Evolutionary conservation across 2,113 vertebrate genomes (phyloP), one percentile per base, ranked within the genome.

Genomic region (Anas platyrhynchos): DNA sequence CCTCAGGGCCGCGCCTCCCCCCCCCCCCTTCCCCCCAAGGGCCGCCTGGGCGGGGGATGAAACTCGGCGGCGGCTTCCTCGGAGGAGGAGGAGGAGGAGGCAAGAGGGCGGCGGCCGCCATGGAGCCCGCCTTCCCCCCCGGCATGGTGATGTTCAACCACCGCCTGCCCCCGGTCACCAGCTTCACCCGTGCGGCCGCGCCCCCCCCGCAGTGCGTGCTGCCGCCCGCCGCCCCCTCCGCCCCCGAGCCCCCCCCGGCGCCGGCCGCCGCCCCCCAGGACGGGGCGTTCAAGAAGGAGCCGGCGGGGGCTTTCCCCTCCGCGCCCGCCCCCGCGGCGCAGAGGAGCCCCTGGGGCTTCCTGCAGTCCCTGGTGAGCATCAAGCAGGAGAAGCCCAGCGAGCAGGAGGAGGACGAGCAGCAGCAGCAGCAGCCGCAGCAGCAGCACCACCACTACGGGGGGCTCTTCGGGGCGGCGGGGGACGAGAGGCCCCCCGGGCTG

Each of bases 141-240:
- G 97, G 99, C 96, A 99, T 99, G 99, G 98, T 99, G 88, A 99
- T 99, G 99, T 99, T 99, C 98, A 99, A 99, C 97, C 99, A 99
- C 98, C 98, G 99, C 94, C 97, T 99, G 89, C 99, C 99, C 61
- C 99, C 99, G 41, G 99, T 99, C 97, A 98, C 99, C 98, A 99
- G 99, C 98, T 99, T 99, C 96, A 98, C 99, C n/a, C 98, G 99
- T 88, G 98, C 99, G 93, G 98, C 99, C 84, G 98, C 98, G 59
- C 96, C 95, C 66, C 98, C 98, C 97, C n/a, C 99, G 99, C 98
- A 96, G 81, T 98, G 98, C 96, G 98, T 96, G 96, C 92, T 98
- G 67, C 75, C 97, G 93, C 94, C 50, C 98, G 95, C 98, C 98
- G 87, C 96, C 86, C 90, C 96, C 58, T 93, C 98, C 36, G 96